Percentiles rank a stretch among this genome's conserved stretches.
These are phyloP conservation scores for Megalops cyprinoides DNA, from an alignment of 2,797 vertebrate species.

Conservation along the genomic window DNA sequence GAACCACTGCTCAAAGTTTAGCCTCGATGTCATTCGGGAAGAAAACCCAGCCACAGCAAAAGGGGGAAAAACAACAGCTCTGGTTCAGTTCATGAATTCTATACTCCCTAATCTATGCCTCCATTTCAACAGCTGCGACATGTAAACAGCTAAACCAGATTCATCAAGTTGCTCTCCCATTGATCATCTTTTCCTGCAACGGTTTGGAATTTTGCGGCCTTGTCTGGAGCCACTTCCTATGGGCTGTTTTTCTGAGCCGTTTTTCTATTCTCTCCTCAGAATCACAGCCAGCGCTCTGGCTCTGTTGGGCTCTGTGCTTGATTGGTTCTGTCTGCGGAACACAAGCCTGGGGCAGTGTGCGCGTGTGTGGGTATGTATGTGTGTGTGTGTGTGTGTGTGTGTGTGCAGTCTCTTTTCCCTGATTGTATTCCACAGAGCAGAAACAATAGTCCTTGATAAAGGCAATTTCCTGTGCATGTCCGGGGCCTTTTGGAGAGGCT, in stretches of 20 bases:
- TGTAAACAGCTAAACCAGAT: too few relatives aligned
- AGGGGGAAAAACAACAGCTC: too few relatives aligned
- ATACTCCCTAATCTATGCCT: too few relatives aligned
- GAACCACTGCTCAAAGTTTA: too few relatives aligned
- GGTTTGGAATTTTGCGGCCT: neutral
- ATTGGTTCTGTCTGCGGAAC: neutral
- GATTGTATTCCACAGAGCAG: neutral
- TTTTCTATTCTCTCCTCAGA: neutral
- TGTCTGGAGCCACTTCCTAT: neutral
- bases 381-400: too few relatives aligned
- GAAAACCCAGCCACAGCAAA: too few relatives aligned
- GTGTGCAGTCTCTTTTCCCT: neutral
- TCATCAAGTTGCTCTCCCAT: neutral
- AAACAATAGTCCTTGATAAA: slow-evolving; percentile 15
- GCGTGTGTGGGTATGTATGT: too few relatives aligned
- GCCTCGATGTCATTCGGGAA: too few relatives aligned
- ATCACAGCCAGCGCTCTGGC: too few relatives aligned
- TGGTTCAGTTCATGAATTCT: too few relatives aligned
- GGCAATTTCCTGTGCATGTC: slow-evolving; percentile 21
- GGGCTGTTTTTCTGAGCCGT: neutral
- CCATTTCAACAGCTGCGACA: too few relatives aligned
- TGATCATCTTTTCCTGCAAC: neutral
- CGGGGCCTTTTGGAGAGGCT: neutral
- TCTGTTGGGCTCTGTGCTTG: neutral
- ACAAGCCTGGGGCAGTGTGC: too few relatives aligned